These are phyloP conservation scores for Oreocharis arfaki DNA, from an alignment of 2,113 vertebrate species.

Conservation along the genomic window DNA sequence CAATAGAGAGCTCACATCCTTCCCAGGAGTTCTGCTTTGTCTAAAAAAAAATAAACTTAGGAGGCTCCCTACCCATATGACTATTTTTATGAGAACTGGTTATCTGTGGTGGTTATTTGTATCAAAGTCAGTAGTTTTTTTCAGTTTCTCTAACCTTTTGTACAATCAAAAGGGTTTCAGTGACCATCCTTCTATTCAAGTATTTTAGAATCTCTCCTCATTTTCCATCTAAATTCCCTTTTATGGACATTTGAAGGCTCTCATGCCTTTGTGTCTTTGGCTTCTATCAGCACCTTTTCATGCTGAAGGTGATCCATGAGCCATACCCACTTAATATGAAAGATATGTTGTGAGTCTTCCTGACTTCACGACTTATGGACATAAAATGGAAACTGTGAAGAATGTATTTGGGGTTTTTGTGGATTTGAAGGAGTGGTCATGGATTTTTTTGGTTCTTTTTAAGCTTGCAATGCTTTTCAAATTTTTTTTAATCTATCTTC, in stretches of 20 bases:
- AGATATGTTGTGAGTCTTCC: neutral
- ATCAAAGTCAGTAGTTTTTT: neutral
- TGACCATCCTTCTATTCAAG: neutral
- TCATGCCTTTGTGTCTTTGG: neutral
- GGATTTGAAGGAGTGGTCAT: neutral
- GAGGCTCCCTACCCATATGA: neutral
- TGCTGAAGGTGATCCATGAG: neutral
- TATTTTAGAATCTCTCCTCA: neutral
- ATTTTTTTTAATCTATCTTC: neutral
- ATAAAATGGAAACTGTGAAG: neutral
- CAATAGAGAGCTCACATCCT: neutral
- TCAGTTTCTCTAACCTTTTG: neutral
- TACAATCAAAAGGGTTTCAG: neutral
- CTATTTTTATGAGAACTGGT: neutral
- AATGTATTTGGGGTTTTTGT: neutral
- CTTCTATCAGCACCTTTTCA: neutral
- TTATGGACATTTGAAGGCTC: neutral
- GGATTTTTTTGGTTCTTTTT: neutral
- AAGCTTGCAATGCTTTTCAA: neutral
- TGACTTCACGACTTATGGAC: neutral
- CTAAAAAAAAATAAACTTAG: neutral
- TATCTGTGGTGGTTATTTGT: neutral
- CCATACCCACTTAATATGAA: neutral
- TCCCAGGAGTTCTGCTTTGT: neutral
- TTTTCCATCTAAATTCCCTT: neutral